A percentile compares a stretch with the other conserved stretches of the same genome.
phyloP scores from a whole-genome alignment of 2,888 invertebrate genomes.

The Hypsopygia costalis region DNA sequence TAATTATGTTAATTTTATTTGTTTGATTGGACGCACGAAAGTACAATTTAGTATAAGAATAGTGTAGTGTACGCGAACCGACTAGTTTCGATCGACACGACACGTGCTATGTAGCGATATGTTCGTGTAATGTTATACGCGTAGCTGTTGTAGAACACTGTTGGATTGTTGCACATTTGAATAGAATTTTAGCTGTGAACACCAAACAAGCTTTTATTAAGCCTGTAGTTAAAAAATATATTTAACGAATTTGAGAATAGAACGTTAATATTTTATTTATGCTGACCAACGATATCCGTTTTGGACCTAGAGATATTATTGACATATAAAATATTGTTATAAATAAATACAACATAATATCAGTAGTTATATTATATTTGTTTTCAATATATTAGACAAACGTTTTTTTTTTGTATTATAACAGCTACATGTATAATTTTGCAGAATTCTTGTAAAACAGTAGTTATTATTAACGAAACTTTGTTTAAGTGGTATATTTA shows the following conservation, averaged over 20 bases:
- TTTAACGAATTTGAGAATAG: too few relatives aligned
- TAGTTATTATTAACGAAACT: slow-evolving; percentile 29
- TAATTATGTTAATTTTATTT: not conserved
- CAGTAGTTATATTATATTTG: too few relatives aligned
- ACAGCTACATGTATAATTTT: slow-evolving; percentile 19
- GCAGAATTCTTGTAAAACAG: slow-evolving; percentile 23
- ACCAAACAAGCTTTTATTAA: too few relatives aligned
- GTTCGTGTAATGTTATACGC: not conserved
- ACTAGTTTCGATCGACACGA: slow-evolving; percentile 46
- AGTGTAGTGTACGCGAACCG: slow-evolving; percentile 29
- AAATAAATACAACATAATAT: too few relatives aligned
- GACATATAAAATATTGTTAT: too few relatives aligned
- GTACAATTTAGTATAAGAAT: slow-evolving; percentile 68
- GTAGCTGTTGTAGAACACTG: slow-evolving; percentile 10
- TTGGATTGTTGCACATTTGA: slow-evolving; percentile 17
- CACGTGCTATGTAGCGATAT: slow-evolving; percentile 28
- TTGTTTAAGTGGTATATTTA: not conserved
- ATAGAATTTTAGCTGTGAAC: too few relatives aligned
- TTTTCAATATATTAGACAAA: too few relatives aligned
- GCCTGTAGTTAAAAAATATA: too few relatives aligned
- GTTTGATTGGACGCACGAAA: slow-evolving; percentile 47
- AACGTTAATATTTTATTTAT: too few relatives aligned
- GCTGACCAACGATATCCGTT: too few relatives aligned
- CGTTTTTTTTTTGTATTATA: too few relatives aligned
- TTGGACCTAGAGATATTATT: too few relatives aligned